Conservation (phyloP, 1,140 invertebrate species). For the Thaumetopoea pityocampa region DNA sequence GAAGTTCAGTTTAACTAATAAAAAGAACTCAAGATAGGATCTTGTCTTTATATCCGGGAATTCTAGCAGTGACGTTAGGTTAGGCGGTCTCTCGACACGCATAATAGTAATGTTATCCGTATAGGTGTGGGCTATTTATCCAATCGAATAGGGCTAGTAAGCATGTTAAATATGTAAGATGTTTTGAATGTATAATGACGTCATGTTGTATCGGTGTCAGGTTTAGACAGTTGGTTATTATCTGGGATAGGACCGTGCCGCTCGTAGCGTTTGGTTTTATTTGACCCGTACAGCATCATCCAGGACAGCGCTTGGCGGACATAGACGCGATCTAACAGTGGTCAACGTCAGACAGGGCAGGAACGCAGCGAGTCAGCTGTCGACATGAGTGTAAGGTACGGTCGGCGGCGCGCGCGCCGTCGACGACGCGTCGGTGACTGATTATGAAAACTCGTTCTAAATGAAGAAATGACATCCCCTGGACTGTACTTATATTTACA, state of each 20-base stretch:
- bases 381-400: constrained; percentile 47
- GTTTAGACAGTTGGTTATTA: constrained; percentile 62
- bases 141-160: constrained; percentile 57
- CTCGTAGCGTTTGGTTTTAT: constrained; percentile 58
- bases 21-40: too few species aligned
- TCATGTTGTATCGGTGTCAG: constrained; percentile 57
- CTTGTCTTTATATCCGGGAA: too few species aligned
- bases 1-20: too few species aligned
- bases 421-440: constrained; percentile 65
- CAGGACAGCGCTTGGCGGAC: constrained; percentile 39
- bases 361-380: constrained; percentile 42
- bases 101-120: constrained; percentile 59
- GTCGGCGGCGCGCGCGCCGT: constrained; percentile 35
- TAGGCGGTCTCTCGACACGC: constrained; percentile 59
- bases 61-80: constrained; percentile 53
- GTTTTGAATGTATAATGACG: constrained; percentile 53
- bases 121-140: constrained; percentile 70
- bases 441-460: constrained; percentile 57
- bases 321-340: constrained; percentile 25
- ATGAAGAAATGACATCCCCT: constrained; percentile 58
- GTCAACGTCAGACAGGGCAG: constrained; percentile 34
- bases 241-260: constrained; percentile 51
- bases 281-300: constrained; percentile 51
- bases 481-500: constrained; percentile 72
- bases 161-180: constrained; percentile 56